Evolutionary conservation across 2,888 invertebrate species (phyloP), one percentile per base, ranked within the genome.

Genomic region (Leucoma salicis): DNA sequence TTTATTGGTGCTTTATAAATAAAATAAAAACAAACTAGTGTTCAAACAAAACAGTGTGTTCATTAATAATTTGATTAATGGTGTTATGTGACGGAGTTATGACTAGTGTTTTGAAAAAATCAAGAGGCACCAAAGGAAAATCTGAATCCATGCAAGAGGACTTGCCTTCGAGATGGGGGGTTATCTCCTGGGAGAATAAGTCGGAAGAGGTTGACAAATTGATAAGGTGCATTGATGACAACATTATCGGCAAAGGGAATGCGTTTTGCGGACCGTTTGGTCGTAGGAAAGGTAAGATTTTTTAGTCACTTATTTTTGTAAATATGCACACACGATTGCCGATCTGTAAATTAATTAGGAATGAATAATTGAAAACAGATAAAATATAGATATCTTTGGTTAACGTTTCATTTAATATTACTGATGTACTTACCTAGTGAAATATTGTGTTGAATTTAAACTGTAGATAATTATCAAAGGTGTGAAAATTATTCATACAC

Each of bases 211-310:
- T 92, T 18, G 89, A 90, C 32, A 94, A 94, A 74, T 84, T 96
- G 58, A 90, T 95, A 56, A 93, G 93, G 73, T 95, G 94, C 72
- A 94, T 96, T 55, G 94, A 95, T 66, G 94, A 95, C 54, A 96
- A 94, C 79, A 90, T 96, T 55, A 93, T 96, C 67, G 96, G 96
- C 41, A 94, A 93, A 74, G 94, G 94, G 59, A 94, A 94, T 63
- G 93, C 94, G 14, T 96, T 96, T 78, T 91, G 94, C 62, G 95
- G 96, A 38, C 96, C 96, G 8, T 96, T 93, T 71, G 96, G 96
- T 49, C 90, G 95, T 42, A 88, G 96, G 70, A 95, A 95, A 93
- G 95, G 95, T 95, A 83, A 87, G 83, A 39, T 29, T 24, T n/a
- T 25, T 14, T 39, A 29, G 12, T 5, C n/a, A 8, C n/a, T 1